Conservation (phyloP, 2,888 invertebrate genomes). For the Pseudococcus jackbeardsleyi region DNA sequence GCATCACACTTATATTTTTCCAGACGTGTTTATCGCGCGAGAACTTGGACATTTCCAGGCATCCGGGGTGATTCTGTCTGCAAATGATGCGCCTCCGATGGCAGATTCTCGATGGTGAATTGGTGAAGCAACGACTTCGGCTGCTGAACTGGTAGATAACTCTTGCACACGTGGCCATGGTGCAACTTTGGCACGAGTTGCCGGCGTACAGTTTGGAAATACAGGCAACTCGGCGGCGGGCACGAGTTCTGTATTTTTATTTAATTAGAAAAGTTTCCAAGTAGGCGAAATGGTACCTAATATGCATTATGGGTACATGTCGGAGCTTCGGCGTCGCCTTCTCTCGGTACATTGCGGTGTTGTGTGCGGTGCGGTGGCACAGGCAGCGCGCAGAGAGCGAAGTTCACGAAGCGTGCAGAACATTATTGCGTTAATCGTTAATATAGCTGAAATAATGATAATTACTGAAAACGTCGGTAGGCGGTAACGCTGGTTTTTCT, state of each 20-base stretch:
- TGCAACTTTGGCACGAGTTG: too few relatives aligned
- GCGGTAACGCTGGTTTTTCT: conserved; percentile 65
- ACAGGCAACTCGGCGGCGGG: too few relatives aligned
- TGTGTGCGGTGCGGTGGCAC: not conserved
- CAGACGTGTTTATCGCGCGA: too few relatives aligned
- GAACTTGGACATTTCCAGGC: too few relatives aligned
- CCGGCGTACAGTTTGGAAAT: too few relatives aligned
- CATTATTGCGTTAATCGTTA: conserved; percentile 65
- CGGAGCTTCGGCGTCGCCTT: not conserved
- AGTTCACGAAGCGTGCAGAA: conserved; percentile 64
- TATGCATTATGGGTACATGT: conserved; percentile 7
- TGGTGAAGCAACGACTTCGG: too few relatives aligned
- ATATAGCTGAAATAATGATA: conserved; percentile 65
- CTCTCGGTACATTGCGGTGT: not conserved
- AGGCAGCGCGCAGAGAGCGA: not conserved
- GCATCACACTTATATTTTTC: too few relatives aligned
- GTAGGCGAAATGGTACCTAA: conserved; percentile 28
- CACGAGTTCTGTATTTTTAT: not conserved
- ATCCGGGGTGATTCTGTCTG: too few relatives aligned
- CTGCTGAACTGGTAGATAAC: too few relatives aligned
- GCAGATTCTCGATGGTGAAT: too few relatives aligned
- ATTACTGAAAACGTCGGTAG: conserved; percentile 64
- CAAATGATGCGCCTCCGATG: too few relatives aligned
- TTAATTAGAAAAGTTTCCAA: conserved; percentile 43
- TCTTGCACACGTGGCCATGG: too few relatives aligned